Evolutionary conservation across 1,140 invertebrate genomes (phyloP).

Genomic region (Zaprionus gabonicus): DNA sequence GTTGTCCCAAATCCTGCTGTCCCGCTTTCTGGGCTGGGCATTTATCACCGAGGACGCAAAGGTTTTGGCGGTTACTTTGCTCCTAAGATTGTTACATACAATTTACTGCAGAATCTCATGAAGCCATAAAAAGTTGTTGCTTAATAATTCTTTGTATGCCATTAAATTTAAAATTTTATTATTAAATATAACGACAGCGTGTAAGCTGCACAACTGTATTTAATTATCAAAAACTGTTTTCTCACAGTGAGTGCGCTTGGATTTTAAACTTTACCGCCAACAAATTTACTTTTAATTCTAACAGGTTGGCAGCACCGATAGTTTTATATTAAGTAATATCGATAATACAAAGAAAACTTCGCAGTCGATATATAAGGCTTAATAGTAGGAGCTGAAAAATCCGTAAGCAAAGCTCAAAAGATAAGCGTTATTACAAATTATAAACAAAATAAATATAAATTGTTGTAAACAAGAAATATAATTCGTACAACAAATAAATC

Average conservation of each 20-base stretch:
- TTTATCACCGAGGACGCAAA: slow-evolving; percentile 90
- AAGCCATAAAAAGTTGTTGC: slow-evolving; percentile 42
- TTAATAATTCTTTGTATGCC: too few relatives aligned
- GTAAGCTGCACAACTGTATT: background rate
- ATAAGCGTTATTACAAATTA: background rate
- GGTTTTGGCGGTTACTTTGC: slow-evolving; percentile 91
- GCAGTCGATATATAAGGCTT: background rate
- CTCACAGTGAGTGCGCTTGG: background rate
- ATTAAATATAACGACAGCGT: too few relatives aligned
- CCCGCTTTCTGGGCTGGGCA: slow-evolving; percentile 87
- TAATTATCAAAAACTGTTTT: background rate
- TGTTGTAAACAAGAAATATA: background rate
- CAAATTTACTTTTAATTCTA: background rate
- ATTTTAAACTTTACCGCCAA: slow-evolving; percentile 1
- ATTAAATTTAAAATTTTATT: too few relatives aligned
- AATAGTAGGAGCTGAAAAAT: slow-evolving; percentile 14
- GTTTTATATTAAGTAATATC: background rate
- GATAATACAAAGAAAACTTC: background rate
- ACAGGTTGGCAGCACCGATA: slow-evolving; percentile 1
- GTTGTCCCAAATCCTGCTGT: slow-evolving; percentile 87
- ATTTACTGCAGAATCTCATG: slow-evolving; percentile 87
- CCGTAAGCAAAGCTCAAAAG: background rate
- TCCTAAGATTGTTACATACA: slow-evolving; percentile 91
- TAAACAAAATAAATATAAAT: background rate
- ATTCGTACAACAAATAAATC: background rate